Base-by-base conservation (phyloP, 2,113 vertebrate species). In the Elaphurus davidianus region DNA sequence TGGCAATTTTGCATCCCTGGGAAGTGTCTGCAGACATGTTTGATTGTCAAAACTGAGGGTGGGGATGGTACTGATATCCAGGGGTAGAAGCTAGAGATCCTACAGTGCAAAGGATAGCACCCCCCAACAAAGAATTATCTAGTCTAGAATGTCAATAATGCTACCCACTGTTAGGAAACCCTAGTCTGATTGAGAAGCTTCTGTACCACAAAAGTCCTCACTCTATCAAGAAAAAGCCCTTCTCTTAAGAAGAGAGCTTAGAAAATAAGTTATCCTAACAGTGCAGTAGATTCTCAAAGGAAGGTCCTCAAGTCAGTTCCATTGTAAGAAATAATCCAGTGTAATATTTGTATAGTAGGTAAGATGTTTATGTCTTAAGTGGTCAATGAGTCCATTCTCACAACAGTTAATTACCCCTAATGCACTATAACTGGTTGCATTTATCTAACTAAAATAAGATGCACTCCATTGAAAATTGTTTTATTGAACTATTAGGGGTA, bases 361-460 rank as follows among this genome's bases (percentile, higher is more conserved):
- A 52, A 94, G 60, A 71, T 91, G 52, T 57, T 67, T 83, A 6
- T 81, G 40, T 88, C 55, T 64, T 60, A 28, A 40, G 12, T 78
- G 64, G 79, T 43, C 71, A 54, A 19, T 91, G 21, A 81, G 36
- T 92, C 43, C 6, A 9, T 92, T 92, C 52, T 60, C 33, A 76
- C 2, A 59, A 67, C 60, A 45, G 5, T 54, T 95, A 57, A 88
- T 85, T 87, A 83, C 82, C 90, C 79, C 81, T 74, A 90, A 90
- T 60, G 55, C n/a, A 19, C 45, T 87, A 3, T 94, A 91, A 90
- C 95, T 83, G 79, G 50, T 97, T 89, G 47, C 4, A 33, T 82
- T 74, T 96, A 64, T 83, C 76, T 91, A 86, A 92, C 40, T 93
- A 91, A 97, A 88, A 93, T 92, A 86, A 96, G 64, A 82, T 45